Evolutionary conservation across 2,113 vertebrate species (phyloP).

Genomic region (Chamaetylas fuelleborni): DNA sequence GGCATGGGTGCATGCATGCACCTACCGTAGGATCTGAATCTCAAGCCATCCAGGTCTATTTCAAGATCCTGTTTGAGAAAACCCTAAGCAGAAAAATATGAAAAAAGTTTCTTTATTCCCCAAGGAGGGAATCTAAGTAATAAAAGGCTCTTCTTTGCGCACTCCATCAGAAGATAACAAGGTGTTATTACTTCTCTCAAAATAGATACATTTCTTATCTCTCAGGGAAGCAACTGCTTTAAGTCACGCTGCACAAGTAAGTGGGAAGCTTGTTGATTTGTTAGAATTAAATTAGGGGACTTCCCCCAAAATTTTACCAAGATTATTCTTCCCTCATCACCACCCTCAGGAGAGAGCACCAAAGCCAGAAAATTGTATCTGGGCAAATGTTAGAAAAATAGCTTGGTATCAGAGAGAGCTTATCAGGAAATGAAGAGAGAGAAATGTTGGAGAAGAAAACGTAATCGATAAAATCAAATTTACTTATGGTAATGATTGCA

Average conservation of each 20-base stretch:
- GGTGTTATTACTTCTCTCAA: neutral
- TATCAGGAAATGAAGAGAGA: neutral
- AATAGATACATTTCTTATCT: neutral
- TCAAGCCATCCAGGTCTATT: neutral
- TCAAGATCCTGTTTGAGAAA: neutral
- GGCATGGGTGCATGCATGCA: rapidly evolving
- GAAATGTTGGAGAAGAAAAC: neutral
- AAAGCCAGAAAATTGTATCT: neutral
- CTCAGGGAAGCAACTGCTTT: neutral
- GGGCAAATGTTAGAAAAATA: neutral
- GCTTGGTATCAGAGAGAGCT: neutral
- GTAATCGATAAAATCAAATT: neutral
- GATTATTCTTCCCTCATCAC: neutral
- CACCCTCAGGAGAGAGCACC: neutral
- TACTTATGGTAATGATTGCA: neutral
- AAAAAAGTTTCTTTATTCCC: neutral
- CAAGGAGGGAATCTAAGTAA: neutral
- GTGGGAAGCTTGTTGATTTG: neutral
- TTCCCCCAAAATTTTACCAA: neutral
- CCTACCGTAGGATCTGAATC: neutral
- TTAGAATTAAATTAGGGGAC: neutral
- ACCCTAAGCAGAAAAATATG: neutral
- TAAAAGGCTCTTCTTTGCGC: neutral
- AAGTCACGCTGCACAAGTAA: neutral
- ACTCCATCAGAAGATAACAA: neutral